Percentiles rank a stretch among this genome's conserved stretches.
Evolutionary conservation across 2,113 vertebrate species (phyloP).

Genomic region (Prunella fulvescens): DNA sequence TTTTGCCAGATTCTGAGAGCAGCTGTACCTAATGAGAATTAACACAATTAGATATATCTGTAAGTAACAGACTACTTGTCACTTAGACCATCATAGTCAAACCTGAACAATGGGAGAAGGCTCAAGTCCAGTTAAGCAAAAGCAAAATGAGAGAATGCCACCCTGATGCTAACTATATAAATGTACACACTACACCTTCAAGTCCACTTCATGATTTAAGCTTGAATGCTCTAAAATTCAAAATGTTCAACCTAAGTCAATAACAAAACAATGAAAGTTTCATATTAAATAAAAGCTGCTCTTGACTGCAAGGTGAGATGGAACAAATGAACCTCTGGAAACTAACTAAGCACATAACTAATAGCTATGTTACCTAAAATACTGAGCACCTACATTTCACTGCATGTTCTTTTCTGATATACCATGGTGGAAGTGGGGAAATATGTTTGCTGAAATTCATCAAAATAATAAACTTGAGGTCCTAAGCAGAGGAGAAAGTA

Average conservation of each 20-base stretch:
- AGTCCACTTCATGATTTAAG: background rate
- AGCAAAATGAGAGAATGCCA: background rate
- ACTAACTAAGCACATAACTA: background rate
- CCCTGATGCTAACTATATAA: background rate
- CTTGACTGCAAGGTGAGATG: background rate
- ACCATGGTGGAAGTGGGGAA: background rate
- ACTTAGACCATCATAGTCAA: background rate
- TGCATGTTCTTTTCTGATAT: background rate
- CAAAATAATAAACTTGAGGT: background rate
- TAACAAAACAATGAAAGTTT: background rate
- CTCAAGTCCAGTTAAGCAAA: background rate
- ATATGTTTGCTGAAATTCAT: background rate
- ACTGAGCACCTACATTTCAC: background rate
- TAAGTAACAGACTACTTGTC: background rate
- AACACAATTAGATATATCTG: background rate
- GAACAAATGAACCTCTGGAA: background rate
- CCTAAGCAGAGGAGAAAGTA: background rate
- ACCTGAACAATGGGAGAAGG: background rate
- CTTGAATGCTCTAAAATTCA: background rate
- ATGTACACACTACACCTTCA: background rate
- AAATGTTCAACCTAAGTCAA: background rate
- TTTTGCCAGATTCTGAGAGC: background rate
- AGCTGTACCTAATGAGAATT: background rate
- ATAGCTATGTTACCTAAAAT: background rate
- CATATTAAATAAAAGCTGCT: background rate